A percentile compares a stretch with the other conserved stretches of the same genome.
These are phyloP conservation scores for Patiria miniata DNA, from an alignment of 35 echinoderm and acorn worm species.

Conservation along the genomic window DNA sequence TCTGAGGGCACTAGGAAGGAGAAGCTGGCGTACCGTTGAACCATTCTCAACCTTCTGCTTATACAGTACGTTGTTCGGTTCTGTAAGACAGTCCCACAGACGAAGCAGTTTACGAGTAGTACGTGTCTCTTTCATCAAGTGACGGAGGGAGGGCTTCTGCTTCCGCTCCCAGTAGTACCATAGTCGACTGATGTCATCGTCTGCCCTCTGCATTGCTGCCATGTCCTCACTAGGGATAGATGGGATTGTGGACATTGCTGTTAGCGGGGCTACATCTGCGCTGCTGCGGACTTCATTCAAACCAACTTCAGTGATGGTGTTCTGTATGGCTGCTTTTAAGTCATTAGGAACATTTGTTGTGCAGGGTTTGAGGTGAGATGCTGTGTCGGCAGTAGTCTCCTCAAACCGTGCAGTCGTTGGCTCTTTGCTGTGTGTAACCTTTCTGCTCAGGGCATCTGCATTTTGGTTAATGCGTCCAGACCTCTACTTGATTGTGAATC, in stretches of 20 bases:
- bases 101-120: background rate
- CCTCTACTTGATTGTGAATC: background rate
- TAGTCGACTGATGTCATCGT: background rate
- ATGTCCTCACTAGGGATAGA: too few species aligned
- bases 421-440: background rate
- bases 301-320: background rate
- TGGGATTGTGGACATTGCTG: too few species aligned
- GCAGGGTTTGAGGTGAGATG: background rate
- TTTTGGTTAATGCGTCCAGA: background rate
- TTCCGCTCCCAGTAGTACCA: background rate
- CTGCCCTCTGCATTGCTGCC: background rate
- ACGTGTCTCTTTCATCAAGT: background rate
- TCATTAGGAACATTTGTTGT: background rate
- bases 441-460: conserved; percentile 9
- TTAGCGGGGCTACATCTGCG: background rate
- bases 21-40: background rate
- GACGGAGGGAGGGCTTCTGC: background rate
- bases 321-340: background rate
- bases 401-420: background rate
- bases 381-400: background rate
- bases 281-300: background rate
- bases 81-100: background rate
- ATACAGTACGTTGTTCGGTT: too few species aligned
- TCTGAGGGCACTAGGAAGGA: too few species aligned
- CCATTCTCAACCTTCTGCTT: too few species aligned